Evolutionary conservation across 23 tunicate species (phyloP), one percentile per base, ranked within the genome.

Genomic region (Trididemnum clinides): DNA sequence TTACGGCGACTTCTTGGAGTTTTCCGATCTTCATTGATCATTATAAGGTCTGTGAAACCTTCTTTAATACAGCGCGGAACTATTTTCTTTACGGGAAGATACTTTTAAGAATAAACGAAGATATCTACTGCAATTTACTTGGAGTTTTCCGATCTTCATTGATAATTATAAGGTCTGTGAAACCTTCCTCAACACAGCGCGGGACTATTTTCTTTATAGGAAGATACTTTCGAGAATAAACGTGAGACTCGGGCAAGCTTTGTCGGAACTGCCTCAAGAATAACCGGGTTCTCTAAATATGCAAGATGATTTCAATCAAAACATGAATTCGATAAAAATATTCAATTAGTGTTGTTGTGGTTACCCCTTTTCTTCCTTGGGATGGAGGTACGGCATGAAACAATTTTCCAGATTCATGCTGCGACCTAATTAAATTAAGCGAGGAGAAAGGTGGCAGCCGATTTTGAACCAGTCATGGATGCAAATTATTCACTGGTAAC

Each of bases 11-110:
- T n/a, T n/a, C 86, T 97, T 37, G 99, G 99, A 3, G 28, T 64
- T 77, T 89, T 86, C 19, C 99, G 91, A 82, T 97, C 99, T 38
- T 93, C 99, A 65, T 93, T 92, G n/a, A 97, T 87, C 27, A 97
- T 86, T 15, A 92, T 85, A 6, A 97, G 65, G 57, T 93, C 99
- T 15, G 99, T 97, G 71, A 78, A 97, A 4, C 91, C 99, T 51
- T 89, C 71, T 18, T 74, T 82, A 27, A 97, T 82, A 63, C 95
- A 89, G 51, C 92, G 97, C 7, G 97, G 91, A 1, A 97, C 86
- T 50, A 97, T 86, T 57, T 97, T 97, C 80, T 97, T 97, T 32
- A 97, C 21, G 0, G 89, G 76, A 26, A 97, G 71, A 2, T 86
- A 89, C 66, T 82, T 78, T 19, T 97, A 76, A 84, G 62, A 78